phyloP scores from a whole-genome alignment of 2,113 vertebrate species.

The Grantiella picta region DNA sequence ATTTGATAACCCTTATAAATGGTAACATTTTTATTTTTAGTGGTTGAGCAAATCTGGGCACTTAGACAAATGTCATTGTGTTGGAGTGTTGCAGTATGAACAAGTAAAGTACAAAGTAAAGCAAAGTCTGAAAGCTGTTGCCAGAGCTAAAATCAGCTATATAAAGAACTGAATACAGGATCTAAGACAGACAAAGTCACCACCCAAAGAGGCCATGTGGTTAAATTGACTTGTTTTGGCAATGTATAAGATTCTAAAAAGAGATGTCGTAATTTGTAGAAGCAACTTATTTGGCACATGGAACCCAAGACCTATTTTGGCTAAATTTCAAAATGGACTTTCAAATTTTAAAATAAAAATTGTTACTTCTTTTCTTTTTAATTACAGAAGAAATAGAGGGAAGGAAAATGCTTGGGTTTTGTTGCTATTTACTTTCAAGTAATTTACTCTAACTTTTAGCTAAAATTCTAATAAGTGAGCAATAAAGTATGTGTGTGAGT shows the following conservation, averaged over 20 bases:
- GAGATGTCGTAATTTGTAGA: not conserved
- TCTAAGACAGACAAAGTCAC: conserved; percentile 67
- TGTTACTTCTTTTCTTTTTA: not conserved
- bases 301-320: not conserved
- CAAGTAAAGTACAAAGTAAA: conserved; percentile 48
- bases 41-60: not conserved
- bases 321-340: not conserved
- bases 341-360: not conserved
- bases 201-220: conserved; percentile 55
- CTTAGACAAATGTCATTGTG: not conserved
- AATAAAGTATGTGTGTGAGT: not conserved
- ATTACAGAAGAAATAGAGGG: not conserved
- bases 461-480: not conserved
- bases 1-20: conserved; percentile 1
- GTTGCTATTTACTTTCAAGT: not conserved
- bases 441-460: not conserved
- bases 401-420: not conserved
- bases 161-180: conserved; percentile 45
- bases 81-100: conserved; percentile 9
- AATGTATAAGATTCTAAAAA: conserved; percentile 51
- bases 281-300: not conserved
- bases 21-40: conserved; percentile 32
- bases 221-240: conserved; percentile 74
- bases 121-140: conserved; percentile 53
- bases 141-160: conserved; percentile 62